Conservation (phyloP, 2,888 invertebrate genomes). For the Erebia palarica region DNA sequence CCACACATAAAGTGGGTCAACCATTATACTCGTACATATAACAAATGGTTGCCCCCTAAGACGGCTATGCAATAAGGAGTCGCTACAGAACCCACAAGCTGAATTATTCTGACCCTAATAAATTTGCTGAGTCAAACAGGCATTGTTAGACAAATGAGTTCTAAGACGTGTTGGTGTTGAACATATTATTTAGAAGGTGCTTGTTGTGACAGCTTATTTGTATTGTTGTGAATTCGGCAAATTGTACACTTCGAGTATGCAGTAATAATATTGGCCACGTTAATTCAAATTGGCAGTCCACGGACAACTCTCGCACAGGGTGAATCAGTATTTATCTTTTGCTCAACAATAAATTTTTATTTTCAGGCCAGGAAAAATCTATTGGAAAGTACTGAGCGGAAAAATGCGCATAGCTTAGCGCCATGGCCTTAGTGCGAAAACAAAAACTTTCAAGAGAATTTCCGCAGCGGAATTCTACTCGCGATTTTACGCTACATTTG, state of each 20-base stretch:
- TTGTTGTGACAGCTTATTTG: constrained; percentile 45
- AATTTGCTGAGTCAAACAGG: constrained; percentile 76
- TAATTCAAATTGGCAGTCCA: neutral
- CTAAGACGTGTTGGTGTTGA: constrained; percentile 49
- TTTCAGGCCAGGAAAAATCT: neutral
- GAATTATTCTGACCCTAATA: constrained; percentile 81
- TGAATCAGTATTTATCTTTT: no score
- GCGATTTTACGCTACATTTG: no score
- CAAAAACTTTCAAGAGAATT: no score
- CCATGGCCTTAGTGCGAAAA: no score
- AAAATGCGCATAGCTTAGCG: no score
- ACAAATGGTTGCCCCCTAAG: constrained; percentile 75
- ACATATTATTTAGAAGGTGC: constrained; percentile 45
- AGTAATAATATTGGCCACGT: neutral
- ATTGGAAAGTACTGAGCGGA: no score
- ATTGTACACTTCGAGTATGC: constrained; percentile 21
- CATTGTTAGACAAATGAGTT: constrained; percentile 76
- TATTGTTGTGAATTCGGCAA: constrained; percentile 32
- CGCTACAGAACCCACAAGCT: constrained; percentile 74
- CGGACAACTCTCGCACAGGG: neutral
- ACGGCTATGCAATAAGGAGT: constrained; percentile 75
- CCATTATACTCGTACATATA: constrained; percentile 69
- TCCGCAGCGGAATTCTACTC: no score
- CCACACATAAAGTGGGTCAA: constrained; percentile 75
- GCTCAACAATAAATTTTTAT: neutral